Evolutionary conservation across 1,140 invertebrate genomes (phyloP), one percentile per base, ranked within the genome.

Genomic region (Drosophila jambulina): DNA sequence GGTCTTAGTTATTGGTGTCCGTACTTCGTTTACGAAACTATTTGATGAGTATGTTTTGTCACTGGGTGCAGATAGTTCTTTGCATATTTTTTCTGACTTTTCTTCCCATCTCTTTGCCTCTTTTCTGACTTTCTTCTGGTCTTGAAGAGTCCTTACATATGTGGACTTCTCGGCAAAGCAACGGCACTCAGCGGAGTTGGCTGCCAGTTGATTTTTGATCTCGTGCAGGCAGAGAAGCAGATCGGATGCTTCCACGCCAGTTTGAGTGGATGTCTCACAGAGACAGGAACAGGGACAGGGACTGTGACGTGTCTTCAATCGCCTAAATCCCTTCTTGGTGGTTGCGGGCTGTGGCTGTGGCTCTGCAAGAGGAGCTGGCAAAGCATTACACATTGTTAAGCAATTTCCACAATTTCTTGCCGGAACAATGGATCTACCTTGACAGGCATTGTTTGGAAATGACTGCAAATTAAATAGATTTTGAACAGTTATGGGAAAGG

Each of bases 191-290:
- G 29, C 2, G 13, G 46, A 13, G 15, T 45, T 32, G n/a, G 17
- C 12, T 15, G 46, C 15, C 7, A 75, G 58, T n/a, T 75, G 48
- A 25, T 54, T 17, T 25, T 19, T 38, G 3, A 75, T 74, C 13
- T 75, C 40, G 12, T 63, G 29, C 3, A 75, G 25, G 17, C 71
- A 75, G 21, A 25, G 6, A 19, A 75, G 15, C 13, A 75, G 45
- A 43, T 75, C 42, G 5, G 9, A 32, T n/a, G 32, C 25, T 2
- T 38, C n/a, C 12, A 34, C 58, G 17, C 13, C 34, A 1, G 71
- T 64, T 64, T 76, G 74, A 48, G 74, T 76, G 2, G 51, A 45
- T n/a, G 34, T 76, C 7, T 76, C 60, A 21, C 61, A 76, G 1
- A 34, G 25, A 45, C n/a, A 53, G 8, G 12, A 0, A 51, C 27